phyloP scores from a whole-genome alignment of 92 coral and sea anemone species.

The Umimayanthus chanpuru region DNA sequence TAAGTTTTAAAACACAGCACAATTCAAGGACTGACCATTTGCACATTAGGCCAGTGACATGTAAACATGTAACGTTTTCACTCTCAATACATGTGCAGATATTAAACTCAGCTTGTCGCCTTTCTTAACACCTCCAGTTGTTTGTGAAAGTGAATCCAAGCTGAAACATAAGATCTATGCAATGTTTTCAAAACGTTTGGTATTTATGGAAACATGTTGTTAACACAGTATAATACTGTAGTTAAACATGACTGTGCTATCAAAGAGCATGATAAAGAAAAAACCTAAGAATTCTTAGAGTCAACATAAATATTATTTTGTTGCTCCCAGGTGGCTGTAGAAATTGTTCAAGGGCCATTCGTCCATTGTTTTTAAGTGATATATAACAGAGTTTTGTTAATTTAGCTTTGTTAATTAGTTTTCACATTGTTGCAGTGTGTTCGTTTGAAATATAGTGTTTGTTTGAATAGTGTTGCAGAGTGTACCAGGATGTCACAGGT shows the following conservation, averaged over 20 bases:
- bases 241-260: no score
- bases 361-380: no score
- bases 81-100: conserved; percentile 31
- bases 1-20: background rate
- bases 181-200: no score
- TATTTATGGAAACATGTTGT: no score
- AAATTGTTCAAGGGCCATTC: no score
- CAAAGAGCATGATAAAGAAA: no score
- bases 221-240: no score
- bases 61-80: conserved; percentile 28
- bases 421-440: background rate
- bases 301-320: no score
- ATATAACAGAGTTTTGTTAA: background rate
- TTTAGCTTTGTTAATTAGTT: no score
- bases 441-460: background rate
- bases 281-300: no score
- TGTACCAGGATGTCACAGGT: no score
- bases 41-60: conserved; percentile 51
- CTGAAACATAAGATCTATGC: conserved; percentile 7
- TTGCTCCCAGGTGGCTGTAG: no score
- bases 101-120: conserved; percentile 46
- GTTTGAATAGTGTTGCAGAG: background rate
- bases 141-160: conserved; percentile 48
- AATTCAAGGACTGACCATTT: background rate
- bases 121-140: conserved; percentile 39